Base-by-base conservation (phyloP, 2,797 vertebrate species). In the Acridotheres tristis region DNA sequence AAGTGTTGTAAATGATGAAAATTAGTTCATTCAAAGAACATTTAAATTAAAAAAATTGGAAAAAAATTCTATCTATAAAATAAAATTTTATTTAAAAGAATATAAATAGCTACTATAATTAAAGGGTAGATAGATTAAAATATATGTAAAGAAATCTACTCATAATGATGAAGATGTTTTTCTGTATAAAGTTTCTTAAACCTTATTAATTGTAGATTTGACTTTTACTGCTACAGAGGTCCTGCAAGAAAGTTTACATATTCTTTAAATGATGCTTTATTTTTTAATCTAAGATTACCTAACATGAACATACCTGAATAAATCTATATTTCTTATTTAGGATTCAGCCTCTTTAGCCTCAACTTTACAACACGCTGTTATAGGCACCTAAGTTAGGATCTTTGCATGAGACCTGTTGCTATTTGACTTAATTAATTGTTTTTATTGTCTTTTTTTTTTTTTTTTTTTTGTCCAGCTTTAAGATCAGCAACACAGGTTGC, bases 1-100 rank as follows among this genome's bases (percentile, higher is more conserved):
- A 43, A 69, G 5, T 47, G 4, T 38, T 78, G 82, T 55, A 26
- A 47, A 13, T 62, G 53, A 65, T 4, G 23, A 82, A 65, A 88
- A 61, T 6, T 25, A n/a, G 0, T 43, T 79, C 5, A 3, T 12
- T 69, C 3, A 2, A 34, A 53, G 43, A 69, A 66, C 0, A 59
- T 50, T 73, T 40, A 61, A 57, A 29, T 53, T 53, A 3, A 48
- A 76, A 63, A 42, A 27, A 77, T 16, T 18, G 29, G 16, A 4
- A 54, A 90, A 48, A 58, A 1, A 2, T 30, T n/a, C 3, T 13
- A 19, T 51, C 5, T 61, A 30, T 22, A 65, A 30, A 32, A 58
- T 10, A 50, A 71, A 43, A 0, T 7, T 74, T 82, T 71, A 19
- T n/a, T 8, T 21, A 20, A 67, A 14, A 58, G 8, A 54, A 62